Evolutionary conservation across 1,140 invertebrate genomes (phyloP), one percentile per base, ranked within the genome.

Genomic region (Zophobas morio): DNA sequence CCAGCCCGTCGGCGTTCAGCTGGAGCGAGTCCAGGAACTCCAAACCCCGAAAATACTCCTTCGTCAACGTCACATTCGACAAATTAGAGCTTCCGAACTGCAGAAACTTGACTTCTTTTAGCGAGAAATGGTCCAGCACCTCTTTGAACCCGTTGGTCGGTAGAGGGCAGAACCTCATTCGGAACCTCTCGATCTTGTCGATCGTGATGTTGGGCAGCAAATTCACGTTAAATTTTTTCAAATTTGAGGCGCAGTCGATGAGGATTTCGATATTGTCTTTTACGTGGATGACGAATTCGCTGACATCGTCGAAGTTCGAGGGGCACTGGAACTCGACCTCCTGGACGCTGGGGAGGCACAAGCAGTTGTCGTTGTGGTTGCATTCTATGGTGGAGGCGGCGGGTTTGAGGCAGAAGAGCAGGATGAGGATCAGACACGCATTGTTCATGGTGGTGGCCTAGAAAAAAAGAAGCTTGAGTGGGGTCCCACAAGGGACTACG

Each of bases 41-140:
- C 3, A 72, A n/a, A 8, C 46, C 70, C n/a, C 51, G 32, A 8
- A 72, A 72, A 35, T 53, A 47, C 5, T 72, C 70, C 34, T 47
- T 72, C 36, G 35, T 35, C 5, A 72, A 1, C 2, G 40, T 72
- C 33, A 2, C 6, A 35, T 51, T 72, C 8, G 46, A 1, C 34
- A 60, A 39, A 6, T 60, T 35, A 36, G 34, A 60, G 36, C 37
- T 37, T 36, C 8, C 3, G 35, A 36, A 60, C n/a, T 60, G 56
- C 56, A 60, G n/a, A 60, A 1, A 6, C 36, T 60, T 36, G 34
- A 60, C 36, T 39, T 60, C 35, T 60, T 60, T 60, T 8, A 60
- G 4, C 35, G 32, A 32, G 37, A 60, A 60, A 4, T 36, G 8
- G 36, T 60, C 56, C 8, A 60, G 6, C 2, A 60, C 6, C n/a